A percentile compares a stretch with the other conserved stretches of the same genome.
Conservation (phyloP, 1,140 invertebrate genomes). For the Augochlora pura region DNA sequence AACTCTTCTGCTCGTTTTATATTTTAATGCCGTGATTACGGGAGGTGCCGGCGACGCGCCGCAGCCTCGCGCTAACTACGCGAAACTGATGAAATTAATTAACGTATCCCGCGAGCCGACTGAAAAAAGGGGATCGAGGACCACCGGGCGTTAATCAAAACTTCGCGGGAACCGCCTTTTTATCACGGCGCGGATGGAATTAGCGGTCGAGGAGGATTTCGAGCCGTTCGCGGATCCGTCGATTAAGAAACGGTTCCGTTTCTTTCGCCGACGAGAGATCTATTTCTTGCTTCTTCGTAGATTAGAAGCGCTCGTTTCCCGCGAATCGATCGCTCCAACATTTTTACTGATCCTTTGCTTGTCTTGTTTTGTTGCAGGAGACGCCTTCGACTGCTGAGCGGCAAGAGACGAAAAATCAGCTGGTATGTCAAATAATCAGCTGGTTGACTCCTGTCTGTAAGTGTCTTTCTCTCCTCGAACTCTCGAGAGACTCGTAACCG, state of each 20-base stretch:
- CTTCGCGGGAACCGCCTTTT: not conserved
- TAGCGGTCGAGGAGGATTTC: not conserved
- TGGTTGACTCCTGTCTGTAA: slow-evolving; percentile 82
- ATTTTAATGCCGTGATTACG: slow-evolving; percentile 36
- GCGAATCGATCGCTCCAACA: too few relatives aligned
- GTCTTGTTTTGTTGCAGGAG: slow-evolving; percentile 61
- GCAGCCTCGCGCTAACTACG: not conserved
- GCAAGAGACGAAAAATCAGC: slow-evolving; percentile 69
- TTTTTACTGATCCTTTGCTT: not conserved
- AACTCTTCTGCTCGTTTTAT: slow-evolving; percentile 31
- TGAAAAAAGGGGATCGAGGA: not conserved
- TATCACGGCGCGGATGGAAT: not conserved
- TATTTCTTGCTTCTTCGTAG: too few relatives aligned
- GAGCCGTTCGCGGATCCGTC: too few relatives aligned
- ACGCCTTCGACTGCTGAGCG: slow-evolving; percentile 66
- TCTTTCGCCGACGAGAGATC: too few relatives aligned
- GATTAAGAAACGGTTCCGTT: not conserved
- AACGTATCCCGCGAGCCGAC: slow-evolving; percentile 8
- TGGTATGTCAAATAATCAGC: slow-evolving; percentile 82
- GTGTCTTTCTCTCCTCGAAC: slow-evolving; percentile 67
- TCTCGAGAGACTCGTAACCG: slow-evolving; percentile 31
- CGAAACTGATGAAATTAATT: slow-evolving; percentile 40
- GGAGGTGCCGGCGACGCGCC: not conserved
- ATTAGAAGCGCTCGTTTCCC: too few relatives aligned
- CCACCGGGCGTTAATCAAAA: not conserved